Evolutionary conservation across 2,797 vertebrate genomes (phyloP), one percentile per base, ranked within the genome.

Genomic region (Harpagifer antarcticus): DNA sequence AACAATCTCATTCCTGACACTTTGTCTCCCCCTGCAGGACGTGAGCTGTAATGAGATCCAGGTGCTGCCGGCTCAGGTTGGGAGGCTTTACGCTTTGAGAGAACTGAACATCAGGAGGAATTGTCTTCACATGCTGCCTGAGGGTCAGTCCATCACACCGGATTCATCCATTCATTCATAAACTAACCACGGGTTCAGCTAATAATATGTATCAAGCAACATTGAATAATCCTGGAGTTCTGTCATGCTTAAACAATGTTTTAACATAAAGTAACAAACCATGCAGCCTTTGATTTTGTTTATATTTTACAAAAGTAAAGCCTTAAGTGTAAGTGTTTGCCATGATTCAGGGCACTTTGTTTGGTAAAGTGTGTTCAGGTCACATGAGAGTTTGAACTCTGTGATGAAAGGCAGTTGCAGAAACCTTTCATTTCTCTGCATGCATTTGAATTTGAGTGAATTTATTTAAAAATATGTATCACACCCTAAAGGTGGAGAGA

Each of bases 21-120:
- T 68, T 33, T 85, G 70, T 76, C 66, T 83, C 81, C 89, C 92
- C 91, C 74, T 78, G 81, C 86, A 99, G 98, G 98, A 99, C 89
- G 94, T 99, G 76, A 99, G 98, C 93, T 99, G 98, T 87, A 99
- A 99, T 94, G 98, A 99, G 90, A 97, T 99, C 92, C 97, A 98
- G 89, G 96, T 96, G 80, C 96, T 99, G 92, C 98, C 98, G 57
- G 92, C 96, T 82, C 98, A 99, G 94, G 96, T 99, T 86, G 98
- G 97, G 89, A 96, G 97, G 93, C 95, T 99, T 37, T 96, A 96
- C 3, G 97, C 96, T 60, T 95, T 99, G 93, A 94, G 96, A 91
- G 98, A 99, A 89, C 95, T 99, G 86, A 99, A 98, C 92, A 93
- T 99, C 93, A 96, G 98, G 95, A 98, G 97, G 95, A 99, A 99